Evolutionary conservation across 2,888 invertebrate species (phyloP).

Genomic region (Drosophila lacicola): DNA sequence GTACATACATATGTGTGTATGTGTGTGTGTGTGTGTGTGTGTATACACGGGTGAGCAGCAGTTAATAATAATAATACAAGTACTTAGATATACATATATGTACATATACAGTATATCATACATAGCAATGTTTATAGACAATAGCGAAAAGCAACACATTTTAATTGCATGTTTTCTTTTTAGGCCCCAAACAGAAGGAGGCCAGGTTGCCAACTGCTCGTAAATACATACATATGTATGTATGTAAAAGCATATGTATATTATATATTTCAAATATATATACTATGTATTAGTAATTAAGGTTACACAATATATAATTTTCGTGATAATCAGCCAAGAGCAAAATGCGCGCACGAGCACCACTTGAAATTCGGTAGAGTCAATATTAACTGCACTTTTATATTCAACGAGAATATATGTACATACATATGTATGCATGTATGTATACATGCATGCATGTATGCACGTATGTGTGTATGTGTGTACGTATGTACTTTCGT

Average conservation of each 20-base stretch:
- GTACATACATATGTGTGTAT: neutral
- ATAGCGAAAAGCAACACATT: conserved; percentile 47
- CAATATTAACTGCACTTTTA: neutral
- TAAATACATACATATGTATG: neutral
- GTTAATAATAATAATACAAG: conserved; percentile 56
- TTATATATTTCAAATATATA: neutral
- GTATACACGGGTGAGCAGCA: conserved; percentile 27
- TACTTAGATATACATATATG: conserved; percentile 12
- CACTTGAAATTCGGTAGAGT: neutral
- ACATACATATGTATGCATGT: neutral
- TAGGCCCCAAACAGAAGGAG: conserved; percentile 9
- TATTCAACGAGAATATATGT: neutral
- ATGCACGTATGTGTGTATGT: too few species aligned
- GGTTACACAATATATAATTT: neutral
- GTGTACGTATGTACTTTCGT: too few species aligned
- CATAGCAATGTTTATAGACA: conserved; percentile 29
- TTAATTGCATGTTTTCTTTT: conserved; percentile 71
- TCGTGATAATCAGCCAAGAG: neutral
- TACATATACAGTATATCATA: neutral
- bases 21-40: neutral
- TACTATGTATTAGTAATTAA: neutral
- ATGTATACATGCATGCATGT: neutral
- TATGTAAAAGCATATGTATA: neutral
- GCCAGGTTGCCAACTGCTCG: conserved; percentile 6
- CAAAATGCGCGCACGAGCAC: neutral